Conservation (phyloP, 2,888 invertebrate species). For the Spialia ferax region DNA sequence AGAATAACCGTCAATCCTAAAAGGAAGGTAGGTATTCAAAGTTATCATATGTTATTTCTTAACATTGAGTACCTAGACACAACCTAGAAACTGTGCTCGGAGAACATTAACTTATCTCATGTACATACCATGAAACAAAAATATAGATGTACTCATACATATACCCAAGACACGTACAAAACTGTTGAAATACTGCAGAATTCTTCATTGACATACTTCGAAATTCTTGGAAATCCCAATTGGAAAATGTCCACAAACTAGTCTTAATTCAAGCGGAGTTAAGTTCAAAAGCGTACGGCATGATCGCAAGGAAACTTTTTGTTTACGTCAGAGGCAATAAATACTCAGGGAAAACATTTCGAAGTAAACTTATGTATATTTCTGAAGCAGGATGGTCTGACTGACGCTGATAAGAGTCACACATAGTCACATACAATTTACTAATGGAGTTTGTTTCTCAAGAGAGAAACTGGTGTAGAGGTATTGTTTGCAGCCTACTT, state of each 20-base stretch:
- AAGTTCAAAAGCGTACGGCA: neutral
- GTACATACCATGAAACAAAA: neutral
- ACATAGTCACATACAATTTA: conserved; percentile 50
- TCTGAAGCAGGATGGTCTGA: conserved; percentile 40
- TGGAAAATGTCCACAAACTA: neutral
- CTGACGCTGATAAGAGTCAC: conserved; percentile 56
- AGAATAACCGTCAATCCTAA: neutral
- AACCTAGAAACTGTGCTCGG: neutral
- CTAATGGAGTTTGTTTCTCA: conserved; percentile 70
- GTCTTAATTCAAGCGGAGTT: neutral
- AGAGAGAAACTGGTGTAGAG: conserved; percentile 75
- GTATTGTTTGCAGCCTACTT: conserved; percentile 83
- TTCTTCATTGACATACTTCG: conserved; percentile 6
- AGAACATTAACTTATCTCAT: neutral
- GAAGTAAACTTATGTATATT: conserved; percentile 23
- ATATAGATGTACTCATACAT: too few species aligned
- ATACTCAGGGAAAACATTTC: conserved; percentile 2
- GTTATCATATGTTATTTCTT: neutral
- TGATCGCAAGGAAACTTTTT: neutral
- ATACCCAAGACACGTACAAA: conserved; percentile 12
- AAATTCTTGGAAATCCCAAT: neutral
- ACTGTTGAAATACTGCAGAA: conserved; percentile 8
- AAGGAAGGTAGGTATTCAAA: neutral
- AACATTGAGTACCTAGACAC: neutral
- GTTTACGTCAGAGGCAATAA: conserved; percentile 14